Base-by-base conservation (phyloP, 2,888 invertebrate genomes). In the Yponomeuta sedellus region DNA sequence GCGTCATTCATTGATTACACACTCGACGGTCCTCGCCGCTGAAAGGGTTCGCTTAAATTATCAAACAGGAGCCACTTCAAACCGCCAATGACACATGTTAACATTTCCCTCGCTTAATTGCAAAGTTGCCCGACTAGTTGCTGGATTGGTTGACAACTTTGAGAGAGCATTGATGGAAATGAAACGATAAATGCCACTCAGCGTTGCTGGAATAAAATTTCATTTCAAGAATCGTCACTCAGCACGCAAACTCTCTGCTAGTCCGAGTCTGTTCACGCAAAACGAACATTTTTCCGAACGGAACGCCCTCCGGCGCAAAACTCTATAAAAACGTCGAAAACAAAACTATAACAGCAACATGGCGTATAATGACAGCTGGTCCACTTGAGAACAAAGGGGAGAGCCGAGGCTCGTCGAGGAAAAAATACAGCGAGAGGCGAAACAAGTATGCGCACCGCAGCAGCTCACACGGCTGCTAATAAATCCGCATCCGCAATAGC, bases 291-390 rank as follows among this genome's bases (percentile, higher is more conserved):
- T 89, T 91, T 88, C 90, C 86, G 81, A 86, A 88, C 86, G 84
- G 83, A 85, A 88, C 88, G 89, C 88, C 86, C 88, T 85, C 81
- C 88, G 75, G 83, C 83, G 87, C 81, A 86, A 88, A 90, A 89
- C 90, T 90, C 86, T 88, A 90, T 89, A 85, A 91, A 90, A 90
- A 88, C 86, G 83, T 85, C 88, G 83, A 91, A 90, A 90, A 88
- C 70, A 74, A 90, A 88, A 52, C 44, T 52, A 87, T 82, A 87
- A 91, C 90, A 87, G 90, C 90, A 89, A 89, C 91, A 91, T 92
- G 87, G 91, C 91, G 91, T 88, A 92, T 91, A 92, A 92, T 92
- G 91, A 92, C 91, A 91, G 91, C 91, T 91, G 91, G 91, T 90
- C 91, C 91, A 92, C 91, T 92, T 91, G 91, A 91, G 89, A 91